Evolutionary conservation across 2,797 vertebrate species (phyloP), one percentile per base, ranked within the genome.

Genomic region (Vultur gryphus): DNA sequence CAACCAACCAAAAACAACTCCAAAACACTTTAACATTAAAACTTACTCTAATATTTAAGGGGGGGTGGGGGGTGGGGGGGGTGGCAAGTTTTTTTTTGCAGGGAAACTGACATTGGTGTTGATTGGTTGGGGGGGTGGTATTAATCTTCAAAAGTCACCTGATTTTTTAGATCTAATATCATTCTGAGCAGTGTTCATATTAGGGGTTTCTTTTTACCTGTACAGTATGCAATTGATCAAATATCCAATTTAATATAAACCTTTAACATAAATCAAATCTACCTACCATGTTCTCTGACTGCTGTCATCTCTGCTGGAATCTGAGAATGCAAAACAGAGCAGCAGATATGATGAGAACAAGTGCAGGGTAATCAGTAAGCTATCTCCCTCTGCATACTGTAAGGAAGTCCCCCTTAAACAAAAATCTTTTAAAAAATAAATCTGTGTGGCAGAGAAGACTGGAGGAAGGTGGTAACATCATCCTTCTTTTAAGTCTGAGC

Each of bases 31-130:
- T 21, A 71, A 37, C 26, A 41, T 29, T 83, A 35, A 73, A 78
- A 71, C 21, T 3, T 41, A 24, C 7, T 49, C 4, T 23, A 46
- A 16, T 24, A 64, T 39, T 57, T 79, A 82, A 11, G 37, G 37
- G 37, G 37, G 37, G 37, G 37, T 8, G 37, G 37, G 37, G 37
- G 37, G 37, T 8, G 37, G 37, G 37, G 37, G 37, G 37, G 37
- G 8, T 37, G 2, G 1, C 1, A 71, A 28, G 1, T 0, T 16
- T 11, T 31, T 43, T 69, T 76, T 81, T 55, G 2, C 26, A 8
- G 11, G n/a, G 49, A 80, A 76, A 24, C 0, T 13, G 57, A 8
- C 3, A 8, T 5, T 49, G 4, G 1, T 26, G 6, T 44, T 90
- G 13, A 43, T 65, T 49, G 2, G 6, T 73, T 89, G 43, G 3